Base-by-base conservation (phyloP, 1,140 invertebrate genomes). In the Myzus persicae region DNA sequence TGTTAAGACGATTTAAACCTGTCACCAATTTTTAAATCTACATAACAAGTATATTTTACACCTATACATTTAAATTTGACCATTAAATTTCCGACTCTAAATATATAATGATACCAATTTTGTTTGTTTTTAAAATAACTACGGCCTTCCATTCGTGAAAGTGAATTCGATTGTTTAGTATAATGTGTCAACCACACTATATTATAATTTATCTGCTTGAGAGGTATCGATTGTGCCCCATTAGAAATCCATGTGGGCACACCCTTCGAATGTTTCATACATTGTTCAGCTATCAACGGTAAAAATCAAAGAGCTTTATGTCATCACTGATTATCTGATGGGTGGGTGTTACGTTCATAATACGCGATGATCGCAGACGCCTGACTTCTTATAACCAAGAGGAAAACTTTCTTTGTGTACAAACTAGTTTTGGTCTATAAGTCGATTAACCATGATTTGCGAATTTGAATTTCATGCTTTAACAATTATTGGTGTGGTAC, bases 171-270 rank as follows among this genome's bases (percentile, higher is more conserved):
- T 89, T 89, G 22, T 89, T 89, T 89, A 1, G 24, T 36, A 46
- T 87, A 46, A 87, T 87, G 26, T 87, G 44, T 87, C 44, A 87
- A 87, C 44, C 31, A 31, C 9, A 22, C 31, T 46, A 82, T 82
- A 81, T 38, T 20, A 24, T 51, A 51, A 46, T 46, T 36, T 87
- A 44, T 85, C 11, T 44, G 42, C 44, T 85, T 18, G 85, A 46
- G 24, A 54, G 14, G 11, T 89, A 38, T 40, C 88, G 87, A 22
- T 48, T 48, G n/a, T 4, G 42, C 38, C 48, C 48, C 24, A 89
- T 89, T 89, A 89, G 48, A 89, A 89, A 89, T 89, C 48, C 22
- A 36, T 22, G 88, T 89, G 48, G 88, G 88, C 88, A 89, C 88
- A 54, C 88, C 48, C 88, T 54, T 89, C 18, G 20, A 89, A 89